Percentiles rank a stretch among this genome's conserved stretches.
Conservation (phyloP, 1,140 invertebrate species). For the Atta texana region DNA sequence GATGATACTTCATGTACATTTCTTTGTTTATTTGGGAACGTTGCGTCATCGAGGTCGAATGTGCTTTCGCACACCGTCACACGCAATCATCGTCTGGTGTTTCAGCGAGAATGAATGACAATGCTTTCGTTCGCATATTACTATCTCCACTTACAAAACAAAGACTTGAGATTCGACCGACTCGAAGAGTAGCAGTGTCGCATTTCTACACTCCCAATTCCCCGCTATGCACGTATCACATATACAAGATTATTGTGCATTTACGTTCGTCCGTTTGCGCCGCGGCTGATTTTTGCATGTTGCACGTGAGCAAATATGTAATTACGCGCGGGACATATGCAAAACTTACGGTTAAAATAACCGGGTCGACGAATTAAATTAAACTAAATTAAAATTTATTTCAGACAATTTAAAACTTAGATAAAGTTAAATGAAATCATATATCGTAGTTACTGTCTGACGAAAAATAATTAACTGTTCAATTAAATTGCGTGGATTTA, state of each 20-base stretch:
- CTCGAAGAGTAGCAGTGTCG: neutral
- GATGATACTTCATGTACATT: neutral
- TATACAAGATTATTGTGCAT: conserved; percentile 34
- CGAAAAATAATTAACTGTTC: neutral
- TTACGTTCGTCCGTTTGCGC: neutral
- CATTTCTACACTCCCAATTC: conserved; percentile 47
- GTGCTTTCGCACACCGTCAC: neutral
- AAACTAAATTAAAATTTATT: neutral
- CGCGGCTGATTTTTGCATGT: neutral
- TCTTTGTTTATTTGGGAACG: conserved; percentile 41
- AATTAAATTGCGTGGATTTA: neutral
- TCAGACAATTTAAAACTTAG: neutral
- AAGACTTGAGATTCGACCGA: conserved; percentile 41
- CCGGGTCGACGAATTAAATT: neutral
- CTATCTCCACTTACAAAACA: conserved; percentile 59
- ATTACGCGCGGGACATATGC: neutral
- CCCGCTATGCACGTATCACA: neutral
- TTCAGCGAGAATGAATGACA: conserved; percentile 19
- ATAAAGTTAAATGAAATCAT: neutral
- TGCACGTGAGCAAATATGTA: neutral
- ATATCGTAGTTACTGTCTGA: neutral
- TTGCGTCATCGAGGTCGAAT: conserved; percentile 45
- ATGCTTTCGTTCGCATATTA: conserved; percentile 30
- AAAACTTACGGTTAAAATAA: conserved; percentile 14
- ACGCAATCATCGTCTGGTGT: neutral